Base-by-base conservation (phyloP, 1,140 invertebrate species). In the Drosophila sulfurigaster region DNA sequence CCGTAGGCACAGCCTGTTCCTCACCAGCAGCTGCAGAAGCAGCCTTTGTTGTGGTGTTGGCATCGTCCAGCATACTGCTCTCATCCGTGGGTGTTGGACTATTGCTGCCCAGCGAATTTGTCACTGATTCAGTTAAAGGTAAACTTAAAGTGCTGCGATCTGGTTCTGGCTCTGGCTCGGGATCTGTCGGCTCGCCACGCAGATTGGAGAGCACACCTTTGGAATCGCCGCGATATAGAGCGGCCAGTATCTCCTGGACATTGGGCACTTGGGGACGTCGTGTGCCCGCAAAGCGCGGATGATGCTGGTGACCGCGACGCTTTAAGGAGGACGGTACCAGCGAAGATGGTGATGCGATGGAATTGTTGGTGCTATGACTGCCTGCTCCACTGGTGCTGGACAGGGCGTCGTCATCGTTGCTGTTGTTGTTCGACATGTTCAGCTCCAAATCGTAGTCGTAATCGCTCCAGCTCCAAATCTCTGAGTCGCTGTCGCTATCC, bases 251-350 rank as follows among this genome's bases (percentile, higher is more conserved):
- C 46, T 92, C 91, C 46, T 92, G 82, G 3, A 92, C 91, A 74
- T 93, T 91, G 32, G 81, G 83, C 28, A 90, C 87, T 72, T 91
- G 88, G n/a, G 92, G 93, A 81, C 92, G 85, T 49, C 94, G 85
- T 58, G 79, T 92, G 56, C 94, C 93, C 49, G 93, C 77, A 72
- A 94, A 93, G 32, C 95, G 94, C 78, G 95, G 96, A 93, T 96
- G 96, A 93, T 96, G 96, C 93, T 96, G 96, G 91, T 96, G 96
- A 63, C 96, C 96, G 92, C 96, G 95, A 91, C 96, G 95, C 93
- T 94, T 95, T 63, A 94, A 93, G 92, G 94, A 93, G 56, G 78
- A 46, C n/a, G 85, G 85, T 4, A 85, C 76, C 6, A 90, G 16
- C 0, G 78, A 46, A 28, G 73, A 71, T 43, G 78, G 51, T 38